Conservation (phyloP, 2,113 vertebrate genomes). For the Melanerpes aurifrons region DNA sequence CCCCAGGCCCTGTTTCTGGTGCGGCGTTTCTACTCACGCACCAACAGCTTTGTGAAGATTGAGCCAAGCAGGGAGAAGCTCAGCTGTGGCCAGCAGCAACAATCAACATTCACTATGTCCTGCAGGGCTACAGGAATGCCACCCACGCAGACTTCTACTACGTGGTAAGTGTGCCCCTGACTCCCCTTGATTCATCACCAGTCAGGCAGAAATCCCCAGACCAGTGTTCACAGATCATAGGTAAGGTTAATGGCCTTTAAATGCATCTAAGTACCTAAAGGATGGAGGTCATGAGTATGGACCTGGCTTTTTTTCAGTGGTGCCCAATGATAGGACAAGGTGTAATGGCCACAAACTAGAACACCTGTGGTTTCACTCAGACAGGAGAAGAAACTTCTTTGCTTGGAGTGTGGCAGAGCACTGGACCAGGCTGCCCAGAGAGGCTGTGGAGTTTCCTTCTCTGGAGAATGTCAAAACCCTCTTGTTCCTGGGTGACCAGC, state of each 20-base stretch:
- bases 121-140: constrained; percentile 39
- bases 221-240: not conserved
- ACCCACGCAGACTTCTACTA: constrained; percentile 64
- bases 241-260: not conserved
- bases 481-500: too few relatives aligned
- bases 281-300: too few relatives aligned
- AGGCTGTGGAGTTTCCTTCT: too few relatives aligned
- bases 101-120: constrained; percentile 43
- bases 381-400: too few relatives aligned
- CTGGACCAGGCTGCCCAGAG: too few relatives aligned
- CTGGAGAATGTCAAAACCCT: too few relatives aligned
- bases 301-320: too few relatives aligned
- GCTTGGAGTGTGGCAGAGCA: too few relatives aligned
- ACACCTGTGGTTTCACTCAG: too few relatives aligned
- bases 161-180: constrained; percentile 55
- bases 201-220: not conserved
- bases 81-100: constrained; percentile 55
- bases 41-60: constrained; percentile 74
- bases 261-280: too few relatives aligned
- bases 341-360: too few relatives aligned
- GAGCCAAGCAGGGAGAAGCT: constrained; percentile 48
- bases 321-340: too few relatives aligned
- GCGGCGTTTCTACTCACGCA: constrained; percentile 73
- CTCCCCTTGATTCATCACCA: not conserved
- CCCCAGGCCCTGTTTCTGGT: not conserved